Evolutionary conservation across 92 coral and sea anemone species (phyloP), one percentile per base, ranked within the genome.

Genomic region (Virgularia gustaviana): DNA sequence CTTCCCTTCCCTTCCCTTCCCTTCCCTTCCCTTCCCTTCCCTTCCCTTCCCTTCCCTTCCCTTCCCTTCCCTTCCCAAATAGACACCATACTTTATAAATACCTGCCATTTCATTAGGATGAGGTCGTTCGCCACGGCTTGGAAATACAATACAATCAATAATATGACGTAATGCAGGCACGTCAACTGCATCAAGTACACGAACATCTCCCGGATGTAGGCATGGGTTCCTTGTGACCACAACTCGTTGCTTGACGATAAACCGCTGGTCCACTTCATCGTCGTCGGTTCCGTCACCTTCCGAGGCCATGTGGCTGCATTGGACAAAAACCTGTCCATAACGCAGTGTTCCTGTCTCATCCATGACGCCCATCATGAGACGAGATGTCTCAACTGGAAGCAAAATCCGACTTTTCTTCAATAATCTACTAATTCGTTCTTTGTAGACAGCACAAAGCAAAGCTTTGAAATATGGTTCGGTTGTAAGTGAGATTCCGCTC

Each of bases 321-420:
- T 89, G 98, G 63, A 82, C 94, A 64, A 89, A 92, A 5, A 92
- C 98, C 83, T 92, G 84, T 34, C 99, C 99, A 70, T 78, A 76
- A 53, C 85, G 74, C 11, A 94, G 78, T 15, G 66, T 63, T 19
- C 94, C 99, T 6, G 99, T 83, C 66, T 89, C 99, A 64, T 94
- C 99, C 94, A 94, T 88, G 55, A 94, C 99, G 36, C 99, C 99
- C 81, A 94, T 87, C 99, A 94, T 87, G 43, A 94, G 87, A 15
- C 99, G 88, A 23, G 99, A 90, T 63, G 84, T 84, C 54, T 73
- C 83, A 12, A 82, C 86, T 9, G 96, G 95, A 18, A 94, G 83
- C 58, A 84, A 86, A 35, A 94, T 94, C 62, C 99, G 88, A 60
- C 96, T 87, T 58, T 80, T 84, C 41, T 75, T 77, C 19, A 94